Evolutionary conservation across 2,113 vertebrate genomes (phyloP).

Genomic region (Tragelaphus scriptus): DNA sequence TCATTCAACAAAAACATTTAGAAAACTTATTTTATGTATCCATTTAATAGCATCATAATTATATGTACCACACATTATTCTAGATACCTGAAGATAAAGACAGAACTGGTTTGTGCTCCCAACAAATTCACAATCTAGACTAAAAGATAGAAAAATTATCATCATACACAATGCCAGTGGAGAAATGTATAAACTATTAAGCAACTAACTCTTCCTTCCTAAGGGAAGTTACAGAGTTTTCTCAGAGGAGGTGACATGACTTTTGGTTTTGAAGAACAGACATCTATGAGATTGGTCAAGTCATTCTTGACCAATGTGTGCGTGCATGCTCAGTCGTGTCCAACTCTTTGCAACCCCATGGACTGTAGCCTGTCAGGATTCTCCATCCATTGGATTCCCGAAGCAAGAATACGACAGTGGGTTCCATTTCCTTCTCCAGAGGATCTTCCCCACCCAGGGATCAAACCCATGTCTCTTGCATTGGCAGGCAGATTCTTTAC

Average conservation of each 20-base stretch:
- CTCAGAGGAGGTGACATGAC: neutral
- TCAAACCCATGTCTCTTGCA: neutral
- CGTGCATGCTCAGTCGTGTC: neutral
- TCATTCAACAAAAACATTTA: slow-evolving; percentile 20
- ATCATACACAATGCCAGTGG: neutral
- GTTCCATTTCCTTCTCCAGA: neutral
- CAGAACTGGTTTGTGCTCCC: neutral
- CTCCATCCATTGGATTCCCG: neutral
- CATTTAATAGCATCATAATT: slow-evolving; percentile 19
- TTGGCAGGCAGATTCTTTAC: neutral
- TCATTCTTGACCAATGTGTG: neutral
- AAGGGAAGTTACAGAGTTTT: neutral
- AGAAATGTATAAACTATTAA: neutral
- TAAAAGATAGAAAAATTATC: neutral
- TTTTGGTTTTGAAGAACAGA: slow-evolving; percentile 36
- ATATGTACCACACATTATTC: neutral
- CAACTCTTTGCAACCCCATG: neutral
- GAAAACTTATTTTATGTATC: neutral
- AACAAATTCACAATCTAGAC: neutral
- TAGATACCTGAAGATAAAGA: neutral
- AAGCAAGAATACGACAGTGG: neutral
- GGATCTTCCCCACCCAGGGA: neutral
- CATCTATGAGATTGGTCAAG: neutral
- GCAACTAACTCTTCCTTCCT: neutral
- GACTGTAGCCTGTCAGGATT: neutral